phyloP scores from a whole-genome alignment of 1,140 invertebrate genomes.

The Orius insidiosus region DNA sequence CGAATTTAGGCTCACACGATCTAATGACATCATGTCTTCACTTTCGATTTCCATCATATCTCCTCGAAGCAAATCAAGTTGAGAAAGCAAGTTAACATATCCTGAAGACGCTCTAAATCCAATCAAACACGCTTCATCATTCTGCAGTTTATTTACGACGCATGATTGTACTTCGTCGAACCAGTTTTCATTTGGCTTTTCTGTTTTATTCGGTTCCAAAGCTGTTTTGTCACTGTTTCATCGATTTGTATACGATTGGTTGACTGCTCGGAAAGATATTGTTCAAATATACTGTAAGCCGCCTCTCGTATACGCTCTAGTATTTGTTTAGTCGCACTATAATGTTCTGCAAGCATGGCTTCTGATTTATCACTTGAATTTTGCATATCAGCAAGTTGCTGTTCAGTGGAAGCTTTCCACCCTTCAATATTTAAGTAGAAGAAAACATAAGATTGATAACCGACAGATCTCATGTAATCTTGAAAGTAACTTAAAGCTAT shows the following conservation, averaged over 20 bases:
- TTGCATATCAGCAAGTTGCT: conserved; percentile 46
- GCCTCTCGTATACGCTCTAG: conserved; percentile 41
- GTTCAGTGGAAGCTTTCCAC: conserved; percentile 58
- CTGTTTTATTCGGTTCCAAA: conserved; percentile 45
- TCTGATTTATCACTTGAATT: conserved; percentile 23
- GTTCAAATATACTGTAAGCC: conserved; percentile 62
- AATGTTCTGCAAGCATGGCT: conserved; percentile 15
- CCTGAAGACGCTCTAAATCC: conserved; percentile 47
- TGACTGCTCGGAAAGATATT: conserved; percentile 63
- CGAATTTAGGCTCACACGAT: conserved; percentile 20
- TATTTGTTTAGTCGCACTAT: conserved; percentile 14
- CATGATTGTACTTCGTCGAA: conserved; percentile 70
- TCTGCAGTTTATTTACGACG: conserved; percentile 47
- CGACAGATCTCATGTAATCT: conserved; percentile 57
- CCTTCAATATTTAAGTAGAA: conserved; percentile 73
- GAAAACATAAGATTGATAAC: conserved; percentile 54
- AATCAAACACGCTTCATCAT: conserved; percentile 47
- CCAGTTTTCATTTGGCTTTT: conserved; percentile 47
- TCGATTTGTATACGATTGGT: conserved; percentile 36
- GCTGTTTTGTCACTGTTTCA: conserved; percentile 40
- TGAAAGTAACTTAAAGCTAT: conserved; percentile 65
- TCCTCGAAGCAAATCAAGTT: conserved; percentile 52
- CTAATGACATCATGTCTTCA: conserved; percentile 31
- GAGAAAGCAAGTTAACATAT: conserved; percentile 57
- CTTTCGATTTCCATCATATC: conserved; percentile 22